phyloP scores from a whole-genome alignment of 2,797 vertebrate species.

The Chrosomus eos region DNA sequence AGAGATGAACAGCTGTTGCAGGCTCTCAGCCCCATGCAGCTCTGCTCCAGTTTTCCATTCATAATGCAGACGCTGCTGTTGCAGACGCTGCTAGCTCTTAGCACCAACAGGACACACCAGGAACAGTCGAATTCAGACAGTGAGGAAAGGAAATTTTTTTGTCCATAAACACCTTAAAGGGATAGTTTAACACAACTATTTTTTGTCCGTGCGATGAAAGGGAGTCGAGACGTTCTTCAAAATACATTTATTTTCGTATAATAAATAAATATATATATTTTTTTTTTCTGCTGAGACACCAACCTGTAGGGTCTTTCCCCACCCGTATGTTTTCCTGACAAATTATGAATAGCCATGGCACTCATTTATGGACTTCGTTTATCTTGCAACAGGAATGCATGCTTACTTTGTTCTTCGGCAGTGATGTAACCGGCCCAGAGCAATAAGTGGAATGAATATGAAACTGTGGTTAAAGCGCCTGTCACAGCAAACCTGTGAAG shows the following conservation, averaged over 20 bases:
- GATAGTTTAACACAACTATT: not conserved
- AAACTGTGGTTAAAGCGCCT: conserved; percentile 28
- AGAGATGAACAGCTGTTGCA: conserved; percentile 50
- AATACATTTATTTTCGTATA: not conserved
- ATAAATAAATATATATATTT: too few relatives aligned
- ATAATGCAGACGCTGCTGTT: conserved; percentile 50
- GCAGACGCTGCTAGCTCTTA: conserved; percentile 2
- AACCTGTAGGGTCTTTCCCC: conserved; percentile 5
- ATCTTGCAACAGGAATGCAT: conserved; percentile 48
- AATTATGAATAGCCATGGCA: conserved; percentile 40
- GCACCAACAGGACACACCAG: conserved; percentile 4
- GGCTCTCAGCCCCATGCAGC: conserved; percentile 5
- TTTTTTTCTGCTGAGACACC: not conserved
- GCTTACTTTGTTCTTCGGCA: conserved; percentile 47
- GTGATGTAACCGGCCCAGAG: conserved; percentile 47
- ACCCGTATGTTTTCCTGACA: conserved; percentile 28
- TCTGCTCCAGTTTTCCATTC: conserved; percentile 34
- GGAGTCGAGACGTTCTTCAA: not conserved
- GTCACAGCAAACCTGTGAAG: conserved; percentile 53
- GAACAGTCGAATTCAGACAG: not conserved
- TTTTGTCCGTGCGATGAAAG: not conserved
- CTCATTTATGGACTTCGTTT: conserved; percentile 37
- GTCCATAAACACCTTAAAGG: not conserved
- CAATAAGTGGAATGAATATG: conserved; percentile 47
- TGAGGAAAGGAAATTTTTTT: not conserved